Conservation (phyloP, 1,140 invertebrate species). For the Drosophila persimilis region DNA sequence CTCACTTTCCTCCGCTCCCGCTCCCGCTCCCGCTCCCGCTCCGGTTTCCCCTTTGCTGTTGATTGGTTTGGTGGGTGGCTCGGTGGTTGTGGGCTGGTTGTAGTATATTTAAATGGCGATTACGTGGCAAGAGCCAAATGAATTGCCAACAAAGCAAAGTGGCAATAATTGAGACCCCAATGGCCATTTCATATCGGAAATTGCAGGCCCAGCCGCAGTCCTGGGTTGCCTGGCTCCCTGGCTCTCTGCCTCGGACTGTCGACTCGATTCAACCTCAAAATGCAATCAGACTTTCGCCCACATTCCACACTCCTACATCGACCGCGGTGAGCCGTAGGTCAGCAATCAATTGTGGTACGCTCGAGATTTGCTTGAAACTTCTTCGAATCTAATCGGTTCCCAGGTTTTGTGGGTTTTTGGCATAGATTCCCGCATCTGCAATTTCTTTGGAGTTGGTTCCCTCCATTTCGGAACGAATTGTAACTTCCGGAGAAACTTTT, state of each 20-base stretch:
- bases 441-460: no score
- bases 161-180: slow-evolving; percentile 64
- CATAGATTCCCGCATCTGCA: no score
- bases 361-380: no score
- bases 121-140: slow-evolving; percentile 64
- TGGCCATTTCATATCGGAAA: slow-evolving; percentile 42
- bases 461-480: no score
- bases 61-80: neutral
- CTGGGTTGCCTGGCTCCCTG: no score
- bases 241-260: no score
- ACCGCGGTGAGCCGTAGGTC: no score
- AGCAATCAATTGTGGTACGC: no score
- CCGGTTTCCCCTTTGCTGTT: slow-evolving; percentile 15
- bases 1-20: neutral
- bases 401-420: no score
- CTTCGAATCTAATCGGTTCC: no score
- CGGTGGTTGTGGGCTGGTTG: slow-evolving; percentile 3
- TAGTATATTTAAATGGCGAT: slow-evolving; percentile 68
- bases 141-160: slow-evolving; percentile 59
- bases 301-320: neutral
- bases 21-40: slow-evolving; percentile 2
- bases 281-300: slow-evolving; percentile 41
- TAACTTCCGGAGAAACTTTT: no score
- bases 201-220: slow-evolving; percentile 24
- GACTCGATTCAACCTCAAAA: slow-evolving; percentile 31